These are phyloP conservation scores for Marmota flaviventris DNA, from an alignment of 2,113 vertebrate species.

Conservation along the genomic window DNA sequence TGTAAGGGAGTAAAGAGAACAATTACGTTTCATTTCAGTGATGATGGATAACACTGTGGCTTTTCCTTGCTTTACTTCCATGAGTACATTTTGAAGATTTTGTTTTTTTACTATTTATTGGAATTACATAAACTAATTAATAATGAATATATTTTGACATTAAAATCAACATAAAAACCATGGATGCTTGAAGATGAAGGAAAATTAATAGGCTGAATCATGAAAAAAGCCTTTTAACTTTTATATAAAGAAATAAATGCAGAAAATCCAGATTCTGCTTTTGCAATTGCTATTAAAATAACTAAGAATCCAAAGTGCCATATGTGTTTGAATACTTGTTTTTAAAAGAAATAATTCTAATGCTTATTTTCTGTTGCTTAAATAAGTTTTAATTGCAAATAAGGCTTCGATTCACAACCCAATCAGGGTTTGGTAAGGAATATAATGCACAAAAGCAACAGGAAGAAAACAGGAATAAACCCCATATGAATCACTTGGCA, in stretches of 20 bases:
- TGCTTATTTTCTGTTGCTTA: neutral
- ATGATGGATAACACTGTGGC: neutral
- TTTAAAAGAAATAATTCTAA: neutral
- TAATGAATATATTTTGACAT: slow-evolving; percentile 6
- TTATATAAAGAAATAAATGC: neutral
- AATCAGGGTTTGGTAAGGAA: too few species aligned
- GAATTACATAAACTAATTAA: slow-evolving; percentile 18
- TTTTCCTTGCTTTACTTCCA: neutral
- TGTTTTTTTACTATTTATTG: neutral
- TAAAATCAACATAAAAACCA: neutral
- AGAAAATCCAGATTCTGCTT: neutral
- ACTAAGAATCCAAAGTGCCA: neutral
- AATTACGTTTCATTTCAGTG: neutral
- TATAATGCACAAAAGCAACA: too few species aligned
- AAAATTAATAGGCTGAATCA: neutral
- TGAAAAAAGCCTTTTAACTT: neutral
- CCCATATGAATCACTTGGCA: too few species aligned
- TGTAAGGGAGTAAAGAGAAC: neutral
- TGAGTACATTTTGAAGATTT: neutral
- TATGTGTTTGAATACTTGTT: neutral
- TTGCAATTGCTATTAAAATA: neutral
- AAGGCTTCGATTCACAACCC: too few species aligned
- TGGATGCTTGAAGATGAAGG: slow-evolving; percentile 16
- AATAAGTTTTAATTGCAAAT: too few species aligned
- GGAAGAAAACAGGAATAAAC: too few species aligned